These are phyloP conservation scores for Nomada fucata DNA, from an alignment of 2,888 invertebrate species.

Conservation along the genomic window DNA sequence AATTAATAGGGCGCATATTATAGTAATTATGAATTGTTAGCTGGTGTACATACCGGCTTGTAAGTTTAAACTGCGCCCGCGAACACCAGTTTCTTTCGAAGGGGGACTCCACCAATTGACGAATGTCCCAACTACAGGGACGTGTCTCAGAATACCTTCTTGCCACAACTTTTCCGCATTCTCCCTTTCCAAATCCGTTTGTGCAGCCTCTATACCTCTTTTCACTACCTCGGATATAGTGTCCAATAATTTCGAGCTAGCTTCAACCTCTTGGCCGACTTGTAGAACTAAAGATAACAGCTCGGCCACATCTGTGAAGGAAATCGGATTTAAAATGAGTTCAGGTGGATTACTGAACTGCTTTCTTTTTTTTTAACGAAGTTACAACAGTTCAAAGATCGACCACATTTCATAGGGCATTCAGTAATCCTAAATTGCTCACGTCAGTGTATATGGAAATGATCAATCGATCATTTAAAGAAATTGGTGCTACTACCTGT, in stretches of 20 bases:
- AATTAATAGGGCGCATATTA: no score
- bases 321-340: background rate
- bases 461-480: no score
- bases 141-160: constrained; percentile 96
- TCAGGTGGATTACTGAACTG: no score
- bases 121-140: constrained; percentile 96
- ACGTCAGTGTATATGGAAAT: no score
- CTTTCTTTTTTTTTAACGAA: no score
- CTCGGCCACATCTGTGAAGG: constrained; percentile 91
- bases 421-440: no score
- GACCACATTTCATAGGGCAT: no score
- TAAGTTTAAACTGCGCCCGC: constrained; percentile 93
- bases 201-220: constrained; percentile 96
- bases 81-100: constrained; percentile 90
- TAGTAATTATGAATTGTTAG: background rate
- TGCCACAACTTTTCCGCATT: constrained; percentile 96
- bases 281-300: constrained; percentile 93
- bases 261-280: constrained; percentile 96
- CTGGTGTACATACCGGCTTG: constrained; percentile 81
- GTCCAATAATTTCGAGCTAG: constrained; percentile 95
- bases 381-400: no score
- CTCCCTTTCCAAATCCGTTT: constrained; percentile 95
- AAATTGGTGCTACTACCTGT: constrained; percentile 84
- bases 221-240: constrained; percentile 98
- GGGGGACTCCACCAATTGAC: constrained; percentile 99